A percentile compares a stretch with the other conserved stretches of the same genome.
Evolutionary conservation across 2,888 invertebrate species (phyloP).

Genomic region (Xylota segnis): DNA sequence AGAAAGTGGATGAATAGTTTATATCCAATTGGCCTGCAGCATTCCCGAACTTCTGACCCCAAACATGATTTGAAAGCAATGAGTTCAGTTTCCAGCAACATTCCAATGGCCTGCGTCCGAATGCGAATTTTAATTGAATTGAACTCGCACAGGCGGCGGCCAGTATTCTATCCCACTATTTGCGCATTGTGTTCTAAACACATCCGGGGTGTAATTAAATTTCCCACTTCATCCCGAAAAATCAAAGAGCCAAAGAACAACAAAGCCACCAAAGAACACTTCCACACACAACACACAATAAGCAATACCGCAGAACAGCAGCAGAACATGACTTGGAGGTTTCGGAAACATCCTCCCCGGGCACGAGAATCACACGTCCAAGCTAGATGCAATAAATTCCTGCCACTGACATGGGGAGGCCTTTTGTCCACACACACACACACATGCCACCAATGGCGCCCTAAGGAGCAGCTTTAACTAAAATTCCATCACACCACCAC

Average conservation of each 20-base stretch:
- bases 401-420: constrained; percentile 31
- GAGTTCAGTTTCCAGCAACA: no score
- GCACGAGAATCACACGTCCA: neutral
- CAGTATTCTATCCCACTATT: neutral
- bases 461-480: constrained; percentile 1
- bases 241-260: constrained; percentile 9
- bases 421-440: constrained; percentile 15
- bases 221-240: neutral
- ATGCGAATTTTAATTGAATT: constrained; percentile 14
- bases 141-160: neutral
- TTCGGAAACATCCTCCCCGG: constrained; percentile 2
- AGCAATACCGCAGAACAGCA: neutral
- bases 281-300: neutral
- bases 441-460: neutral
- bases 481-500: no score
- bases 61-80: no score
- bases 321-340: constrained; percentile 8
- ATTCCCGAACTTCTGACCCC: no score
- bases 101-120: neutral
- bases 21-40: no score
- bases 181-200: constrained; percentile 12
- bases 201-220: neutral
- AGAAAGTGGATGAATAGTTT: no score
- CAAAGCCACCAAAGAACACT: neutral
- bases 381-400: constrained; percentile 43